phyloP scores from a whole-genome alignment of 2,113 vertebrate genomes.

The Lichenostomus cassidix region DNA sequence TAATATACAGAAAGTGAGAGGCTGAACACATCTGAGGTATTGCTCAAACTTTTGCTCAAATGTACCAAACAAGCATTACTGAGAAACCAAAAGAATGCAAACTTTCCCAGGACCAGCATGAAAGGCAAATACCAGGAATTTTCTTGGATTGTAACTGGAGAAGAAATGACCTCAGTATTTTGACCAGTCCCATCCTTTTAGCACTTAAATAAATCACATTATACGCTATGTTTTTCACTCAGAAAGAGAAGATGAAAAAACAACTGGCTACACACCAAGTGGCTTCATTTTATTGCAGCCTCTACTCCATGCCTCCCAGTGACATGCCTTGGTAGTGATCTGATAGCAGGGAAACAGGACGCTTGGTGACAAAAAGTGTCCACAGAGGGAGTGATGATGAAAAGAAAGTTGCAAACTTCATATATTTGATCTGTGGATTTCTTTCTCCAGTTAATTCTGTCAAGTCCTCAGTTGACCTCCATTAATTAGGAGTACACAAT shows the following conservation, averaged over 20 bases:
- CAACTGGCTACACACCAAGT: background rate
- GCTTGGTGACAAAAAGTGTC: background rate
- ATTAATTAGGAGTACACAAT: slow-evolving; percentile 38
- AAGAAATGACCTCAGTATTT: background rate
- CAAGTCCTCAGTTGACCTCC: slow-evolving; percentile 10
- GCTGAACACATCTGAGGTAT: background rate
- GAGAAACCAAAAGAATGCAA: background rate
- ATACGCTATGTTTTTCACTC: background rate
- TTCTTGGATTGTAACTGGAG: background rate
- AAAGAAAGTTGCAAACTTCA: background rate
- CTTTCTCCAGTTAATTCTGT: background rate
- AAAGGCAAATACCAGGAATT: background rate
- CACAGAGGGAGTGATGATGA: background rate
- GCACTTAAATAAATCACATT: background rate
- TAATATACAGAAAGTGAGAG: background rate
- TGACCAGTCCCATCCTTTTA: background rate
- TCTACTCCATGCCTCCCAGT: background rate
- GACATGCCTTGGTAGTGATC: background rate
- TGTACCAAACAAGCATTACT: background rate
- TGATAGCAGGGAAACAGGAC: background rate
- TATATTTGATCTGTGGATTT: background rate
- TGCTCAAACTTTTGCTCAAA: background rate
- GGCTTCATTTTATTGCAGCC: background rate
- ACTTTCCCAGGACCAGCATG: background rate
- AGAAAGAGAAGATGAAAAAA: background rate